Base-by-base conservation (phyloP, 2,113 vertebrate genomes). In the Ictalurus furcatus region DNA sequence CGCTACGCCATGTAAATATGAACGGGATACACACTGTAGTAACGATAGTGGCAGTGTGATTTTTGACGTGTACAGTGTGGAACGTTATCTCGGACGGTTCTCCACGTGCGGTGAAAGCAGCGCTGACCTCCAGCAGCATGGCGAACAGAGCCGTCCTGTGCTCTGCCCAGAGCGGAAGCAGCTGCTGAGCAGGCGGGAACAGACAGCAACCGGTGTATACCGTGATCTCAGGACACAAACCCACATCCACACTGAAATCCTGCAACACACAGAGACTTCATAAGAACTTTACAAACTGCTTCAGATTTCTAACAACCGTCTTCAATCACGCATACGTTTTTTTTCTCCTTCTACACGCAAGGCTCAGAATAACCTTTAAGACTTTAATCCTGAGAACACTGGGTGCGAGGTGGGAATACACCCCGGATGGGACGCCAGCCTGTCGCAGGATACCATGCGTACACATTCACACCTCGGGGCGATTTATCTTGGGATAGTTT, bases 201-300 rank as follows among this genome's bases (percentile, higher is more conserved):
- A 96, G 95, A 89, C 98, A 99, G 95, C 98, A 99, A 94, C 97
- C 94, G 0, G 97, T 98, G 65, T 98, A 99, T 37, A 98, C 97
- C 0, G 97, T 99, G 94, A 99, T 98, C 95, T 99, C 98, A 0
- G 98, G 98, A 93, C 98, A 99, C 48, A 96, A 97, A 44, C 98
- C 98, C 90, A 97, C 97, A 1, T 94, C 96, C 91, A 98, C 92
- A 1, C 97, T 98, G 93, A 97, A 99, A 94, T 99, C 98, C 98
- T 99, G 85, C 56, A 93, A 94, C 73, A 84, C 74, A 44, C 40
- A 44, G 8, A 78, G 40, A 78, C 25, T 0, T 16, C 17, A 79
- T 67, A n/a, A 3, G 34, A 34, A 71, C n/a, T 21, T 21, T 21
- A 73, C 73, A 11, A 19, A 23, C 17, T 9, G 30, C 6, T 73